Percentiles rank a stretch among this genome's conserved stretches.
Conservation (phyloP, 2,113 vertebrate species). For the Excalfactoria chinensis region DNA sequence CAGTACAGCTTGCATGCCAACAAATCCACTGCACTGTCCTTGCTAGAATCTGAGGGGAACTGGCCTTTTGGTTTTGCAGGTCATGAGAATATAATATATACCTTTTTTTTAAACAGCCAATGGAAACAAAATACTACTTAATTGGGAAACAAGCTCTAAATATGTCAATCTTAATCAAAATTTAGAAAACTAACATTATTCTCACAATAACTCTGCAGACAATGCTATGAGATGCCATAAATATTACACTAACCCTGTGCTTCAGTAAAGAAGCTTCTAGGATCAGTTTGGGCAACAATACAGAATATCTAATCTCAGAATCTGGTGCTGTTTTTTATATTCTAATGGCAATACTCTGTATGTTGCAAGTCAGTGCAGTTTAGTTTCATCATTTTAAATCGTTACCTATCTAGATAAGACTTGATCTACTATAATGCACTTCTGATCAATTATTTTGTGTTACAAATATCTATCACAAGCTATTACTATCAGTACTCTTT, state of each 20-base stretch:
- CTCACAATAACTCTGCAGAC: neutral
- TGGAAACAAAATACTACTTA: neutral
- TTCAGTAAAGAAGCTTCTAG: neutral
- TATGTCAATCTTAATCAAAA: neutral
- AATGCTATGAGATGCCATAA: neutral
- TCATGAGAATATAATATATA: rapidly evolving
- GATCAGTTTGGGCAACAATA: neutral
- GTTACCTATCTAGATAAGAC: neutral
- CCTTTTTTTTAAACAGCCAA: neutral
- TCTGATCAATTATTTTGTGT: neutral
- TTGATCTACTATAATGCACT: neutral
- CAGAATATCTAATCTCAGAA: neutral
- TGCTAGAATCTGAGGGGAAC: rapidly evolving
- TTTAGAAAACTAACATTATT: neutral
- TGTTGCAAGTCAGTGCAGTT: neutral
- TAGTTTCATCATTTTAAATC: neutral
- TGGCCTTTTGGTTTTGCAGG: neutral
- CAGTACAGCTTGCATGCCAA: rapidly evolving
- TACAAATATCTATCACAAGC: neutral
- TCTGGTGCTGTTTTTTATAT: neutral
- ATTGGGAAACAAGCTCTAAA: neutral
- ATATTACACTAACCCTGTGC: rapidly evolving
- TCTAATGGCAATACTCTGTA: neutral
- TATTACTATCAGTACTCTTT: neutral
- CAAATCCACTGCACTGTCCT: neutral